Conservation (phyloP, 2,797 vertebrate genomes). For the Brachyrhaphis roseni region DNA sequence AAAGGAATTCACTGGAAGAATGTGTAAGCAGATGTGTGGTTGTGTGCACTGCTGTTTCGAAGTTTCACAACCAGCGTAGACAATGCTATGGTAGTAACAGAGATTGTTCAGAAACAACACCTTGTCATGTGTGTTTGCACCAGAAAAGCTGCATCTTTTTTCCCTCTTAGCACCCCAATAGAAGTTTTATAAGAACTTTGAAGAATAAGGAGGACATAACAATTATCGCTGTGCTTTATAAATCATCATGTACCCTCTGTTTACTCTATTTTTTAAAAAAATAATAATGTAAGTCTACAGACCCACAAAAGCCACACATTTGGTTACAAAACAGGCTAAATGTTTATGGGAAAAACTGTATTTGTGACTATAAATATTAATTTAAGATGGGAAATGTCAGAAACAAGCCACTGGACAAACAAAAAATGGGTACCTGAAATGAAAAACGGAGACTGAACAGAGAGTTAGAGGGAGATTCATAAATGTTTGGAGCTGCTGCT, state of each 20-base stretch:
- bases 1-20: not conserved
- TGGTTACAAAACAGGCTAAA: not conserved
- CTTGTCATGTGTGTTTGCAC: not conserved
- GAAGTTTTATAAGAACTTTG: not conserved
- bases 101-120: not conserved
- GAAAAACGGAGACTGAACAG: slow-evolving; percentile 39
- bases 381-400: not conserved
- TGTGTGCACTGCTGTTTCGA: not conserved
- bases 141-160: not conserved
- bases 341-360: not conserved
- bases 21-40: not conserved
- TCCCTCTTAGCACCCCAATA: not conserved
- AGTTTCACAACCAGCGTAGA: slow-evolving; percentile 8
- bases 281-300: not conserved
- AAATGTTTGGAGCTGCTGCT: slow-evolving; percentile 18
- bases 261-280: not conserved
- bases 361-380: not conserved
- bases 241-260: not conserved
- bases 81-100: not conserved
- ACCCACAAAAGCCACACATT: not conserved
- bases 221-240: not conserved
- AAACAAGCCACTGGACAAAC: slow-evolving; percentile 5
- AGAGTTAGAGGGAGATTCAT: not conserved
- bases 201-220: not conserved
- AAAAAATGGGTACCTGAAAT: slow-evolving; percentile 20